Evolutionary conservation across 2,113 vertebrate genomes (phyloP).

Genomic region (Camelus dromedarius): DNA sequence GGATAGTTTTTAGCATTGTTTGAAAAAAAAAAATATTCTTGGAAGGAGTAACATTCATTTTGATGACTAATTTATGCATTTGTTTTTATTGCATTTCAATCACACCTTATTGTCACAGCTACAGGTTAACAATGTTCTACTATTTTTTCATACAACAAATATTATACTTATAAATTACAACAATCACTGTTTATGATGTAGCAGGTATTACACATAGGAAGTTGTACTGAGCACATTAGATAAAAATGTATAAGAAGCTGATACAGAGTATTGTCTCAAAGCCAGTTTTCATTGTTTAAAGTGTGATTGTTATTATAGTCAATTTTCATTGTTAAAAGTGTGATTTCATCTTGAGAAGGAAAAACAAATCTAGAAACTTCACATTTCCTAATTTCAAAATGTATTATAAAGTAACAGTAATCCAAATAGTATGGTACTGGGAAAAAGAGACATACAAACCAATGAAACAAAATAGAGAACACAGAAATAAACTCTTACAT

Average conservation of each 20-base stretch:
- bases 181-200: background rate
- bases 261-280: background rate
- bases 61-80: background rate
- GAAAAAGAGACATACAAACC: background rate
- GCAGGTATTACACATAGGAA: background rate
- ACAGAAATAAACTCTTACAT: background rate
- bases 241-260: background rate
- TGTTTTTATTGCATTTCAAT: background rate
- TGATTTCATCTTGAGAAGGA: background rate
- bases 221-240: background rate
- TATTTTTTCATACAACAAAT: background rate
- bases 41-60: background rate
- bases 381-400: background rate
- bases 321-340: background rate
- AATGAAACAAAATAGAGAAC: background rate
- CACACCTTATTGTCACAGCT: background rate
- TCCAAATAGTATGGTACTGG: too few relatives aligned
- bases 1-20: background rate
- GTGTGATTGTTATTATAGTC: background rate
- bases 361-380: background rate
- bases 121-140: background rate
- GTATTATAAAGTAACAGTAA: background rate
- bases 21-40: conserved; percentile 13
- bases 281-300: background rate
- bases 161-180: background rate